These are phyloP conservation scores for Passer montanus DNA, from an alignment of 2,113 vertebrate species.

Conservation along the genomic window DNA sequence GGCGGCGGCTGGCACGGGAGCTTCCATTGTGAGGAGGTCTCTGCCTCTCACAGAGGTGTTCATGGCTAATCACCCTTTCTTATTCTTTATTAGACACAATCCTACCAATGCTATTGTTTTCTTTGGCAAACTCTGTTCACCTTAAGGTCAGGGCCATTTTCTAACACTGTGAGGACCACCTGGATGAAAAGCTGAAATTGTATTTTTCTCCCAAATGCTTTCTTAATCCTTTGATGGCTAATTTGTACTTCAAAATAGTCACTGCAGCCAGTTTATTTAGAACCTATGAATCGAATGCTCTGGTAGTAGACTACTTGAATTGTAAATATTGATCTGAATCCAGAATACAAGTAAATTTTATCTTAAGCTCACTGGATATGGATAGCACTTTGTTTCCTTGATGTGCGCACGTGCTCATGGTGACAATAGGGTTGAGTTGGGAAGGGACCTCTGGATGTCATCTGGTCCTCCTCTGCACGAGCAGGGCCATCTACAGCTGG, in stretches of 20 bases:
- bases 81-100: constrained; percentile 74
- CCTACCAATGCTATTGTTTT: constrained; percentile 63
- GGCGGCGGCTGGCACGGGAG: constrained; percentile 59
- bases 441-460: neutral
- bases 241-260: neutral
- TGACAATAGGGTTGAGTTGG: neutral
- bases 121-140: constrained; percentile 69
- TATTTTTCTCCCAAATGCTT: neutral
- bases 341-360: neutral
- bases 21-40: neutral
- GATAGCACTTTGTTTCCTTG: neutral
- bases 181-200: neutral
- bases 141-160: constrained; percentile 29
- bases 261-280: neutral
- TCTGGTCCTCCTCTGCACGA: neutral
- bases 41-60: constrained; percentile 43
- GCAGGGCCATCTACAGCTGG: neutral
- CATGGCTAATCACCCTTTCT: constrained; percentile 70
- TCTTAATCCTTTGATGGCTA: neutral
- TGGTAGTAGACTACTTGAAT: neutral
- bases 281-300: neutral
- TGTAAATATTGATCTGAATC: neutral
- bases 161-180: neutral
- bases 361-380: neutral
- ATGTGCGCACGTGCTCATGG: neutral